Percentiles rank a stretch among this genome's conserved stretches.
phyloP scores from a whole-genome alignment of 2,113 vertebrate species.

The Rhabdornis inornatus region DNA sequence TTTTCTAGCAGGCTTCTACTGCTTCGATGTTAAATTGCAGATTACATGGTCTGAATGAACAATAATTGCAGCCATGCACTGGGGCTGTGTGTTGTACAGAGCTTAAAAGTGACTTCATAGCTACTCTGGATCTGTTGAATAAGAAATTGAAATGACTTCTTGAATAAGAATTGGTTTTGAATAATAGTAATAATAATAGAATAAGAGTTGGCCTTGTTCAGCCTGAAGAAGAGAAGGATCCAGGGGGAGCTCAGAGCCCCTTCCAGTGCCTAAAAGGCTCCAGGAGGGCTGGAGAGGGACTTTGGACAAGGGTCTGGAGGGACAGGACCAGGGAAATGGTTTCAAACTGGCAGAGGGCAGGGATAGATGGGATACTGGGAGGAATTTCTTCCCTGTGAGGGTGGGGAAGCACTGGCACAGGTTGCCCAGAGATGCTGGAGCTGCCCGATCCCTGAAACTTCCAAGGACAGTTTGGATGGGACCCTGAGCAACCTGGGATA shows the following conservation, averaged over 20 bases:
- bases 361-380: neutral
- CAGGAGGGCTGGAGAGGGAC: neutral
- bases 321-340: neutral
- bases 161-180: neutral
- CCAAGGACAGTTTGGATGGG: fast-evolving
- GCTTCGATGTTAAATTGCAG: neutral
- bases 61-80: neutral
- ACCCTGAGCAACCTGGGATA: fast-evolving
- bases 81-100: neutral
- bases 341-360: neutral
- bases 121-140: neutral
- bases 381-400: neutral
- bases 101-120: neutral
- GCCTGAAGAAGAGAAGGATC: neutral
- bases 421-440: neutral
- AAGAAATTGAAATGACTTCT: neutral
- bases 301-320: fast-evolving
- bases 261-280: neutral
- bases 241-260: fast-evolving
- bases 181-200: neutral
- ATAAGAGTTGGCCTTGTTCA: neutral
- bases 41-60: constrained; percentile 27
- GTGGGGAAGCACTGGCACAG: neutral
- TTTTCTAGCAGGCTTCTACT: neutral
- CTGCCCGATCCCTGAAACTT: neutral